Evolutionary conservation across 2,113 vertebrate species (phyloP), one percentile per base, ranked within the genome.

Genomic region (Bos javanicus): DNA sequence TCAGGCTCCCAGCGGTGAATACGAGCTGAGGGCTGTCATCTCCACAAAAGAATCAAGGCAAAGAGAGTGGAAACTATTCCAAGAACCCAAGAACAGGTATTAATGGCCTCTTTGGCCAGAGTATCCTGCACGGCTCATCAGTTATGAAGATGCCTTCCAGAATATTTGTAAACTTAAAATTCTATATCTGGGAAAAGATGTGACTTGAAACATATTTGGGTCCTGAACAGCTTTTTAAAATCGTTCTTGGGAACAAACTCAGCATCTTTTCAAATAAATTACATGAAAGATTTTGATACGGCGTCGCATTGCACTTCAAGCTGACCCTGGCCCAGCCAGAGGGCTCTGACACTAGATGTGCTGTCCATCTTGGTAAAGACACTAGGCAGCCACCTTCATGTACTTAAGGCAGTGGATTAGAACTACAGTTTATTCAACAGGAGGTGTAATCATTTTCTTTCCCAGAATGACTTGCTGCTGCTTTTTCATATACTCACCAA

Each of bases 181-280:
- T 88, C 87, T 80, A 2, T 43, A 21, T 67, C 43, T 85, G 25
- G 23, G 59, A 60, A 90, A 67, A 67, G 56, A 59, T 4, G 28
- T 12, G 19, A 30, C n/a, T 67, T 16, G 59, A 60, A 57, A 87
- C 4, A 15, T 6, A 23, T 60, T 87, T 74, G 62, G 71, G 43
- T 46, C 78, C 60, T 57, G 46, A 60, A 50, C 10, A 67, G 48
- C 81, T 33, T 97, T 90, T 91, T 43, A 36, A 87, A 96, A 57
- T 54, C 62, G 71, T 28, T 64, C 30, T 11, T 91, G 64, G 67
- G 82, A 67, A 78, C 13, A 82, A 82, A 78, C 21, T 50, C 36
- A 85, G 17, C 80, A 92, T 85, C 84, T 96, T 83, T 94, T 90
- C 84, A 60, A 96, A 94, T 96, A 96, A 97, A 97, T 15, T 23